Base-by-base conservation (phyloP, 2,797 vertebrate genomes). In the Leptoclinus maculatus region DNA sequence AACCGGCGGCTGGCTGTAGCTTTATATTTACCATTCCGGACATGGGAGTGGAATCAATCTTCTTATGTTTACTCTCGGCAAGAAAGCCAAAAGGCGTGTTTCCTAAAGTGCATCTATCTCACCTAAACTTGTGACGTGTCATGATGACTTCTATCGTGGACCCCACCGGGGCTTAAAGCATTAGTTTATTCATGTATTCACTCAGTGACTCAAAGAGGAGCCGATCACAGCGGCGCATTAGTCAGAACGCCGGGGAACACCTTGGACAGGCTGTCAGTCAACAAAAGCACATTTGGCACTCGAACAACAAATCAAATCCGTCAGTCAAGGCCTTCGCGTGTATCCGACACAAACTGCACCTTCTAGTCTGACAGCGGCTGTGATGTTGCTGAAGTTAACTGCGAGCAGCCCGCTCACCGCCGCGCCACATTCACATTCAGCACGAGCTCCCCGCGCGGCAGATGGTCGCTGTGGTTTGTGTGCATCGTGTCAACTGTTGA, bases 401-500 rank as follows among this genome's bases (percentile, higher is more conserved):
- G 79, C 84, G 41, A 78, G 67, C 19, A 19, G 58, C 56, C 45
- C 5, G 70, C 81, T 78, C 66, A 57, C 59, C 68, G 9, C 43
- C 39, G 7, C 1, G 34, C 79, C 12, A 7, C 76, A 86, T 90
- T 87, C 56, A 75, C 70, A 90, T 86, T 69, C 90, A 76, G 79
- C 66, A 7, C 0, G 34, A 45, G 64, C 7, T 45, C 29, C 14
- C 71, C 3, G 70, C 3, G 25, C 11, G 47, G 82, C 90, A 92
- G 90, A 92, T 91, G 91, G 91, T 71, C 56, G 66, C 78, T 72
- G 81, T 72, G 91, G 69, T 84, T 13, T 79, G 86, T 82, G 88
- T 70, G 88, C 82, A 83, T 83, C 87, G 88, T 77, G 85, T 88
- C 85, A 90, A 89, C 89, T 86, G 81, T 90, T 90, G 87, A 92